Percentiles rank a stretch among this genome's conserved stretches.
phyloP scores from a whole-genome alignment of 2,113 vertebrate genomes.

The Rhinolophus ferrumequinum region DNA sequence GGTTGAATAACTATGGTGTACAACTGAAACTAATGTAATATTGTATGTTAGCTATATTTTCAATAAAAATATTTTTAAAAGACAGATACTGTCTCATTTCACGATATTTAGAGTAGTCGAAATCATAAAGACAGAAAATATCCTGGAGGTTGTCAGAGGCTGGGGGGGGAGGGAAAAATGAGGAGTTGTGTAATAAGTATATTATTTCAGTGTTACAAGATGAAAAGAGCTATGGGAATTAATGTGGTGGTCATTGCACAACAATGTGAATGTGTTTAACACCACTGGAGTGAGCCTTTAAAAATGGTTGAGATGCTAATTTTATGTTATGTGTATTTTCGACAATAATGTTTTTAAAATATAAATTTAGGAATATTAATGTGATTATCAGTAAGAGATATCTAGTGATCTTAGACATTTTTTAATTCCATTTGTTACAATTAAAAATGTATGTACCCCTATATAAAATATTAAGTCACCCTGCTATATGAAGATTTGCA shows the following conservation, averaged over 20 bases:
- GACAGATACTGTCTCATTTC: not conserved
- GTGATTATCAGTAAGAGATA: not conserved
- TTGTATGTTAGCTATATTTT: too few species aligned
- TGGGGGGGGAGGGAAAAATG: not conserved
- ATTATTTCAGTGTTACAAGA: not conserved
- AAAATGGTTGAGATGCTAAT: not conserved
- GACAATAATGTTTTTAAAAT: not conserved
- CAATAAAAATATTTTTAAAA: not conserved
- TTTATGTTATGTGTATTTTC: not conserved
- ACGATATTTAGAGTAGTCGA: not conserved
- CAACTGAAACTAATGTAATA: too few species aligned
- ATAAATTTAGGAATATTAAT: not conserved
- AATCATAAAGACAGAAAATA: not conserved
- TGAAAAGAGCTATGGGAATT: not conserved
- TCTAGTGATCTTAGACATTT: not conserved
- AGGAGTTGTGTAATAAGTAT: not conserved
- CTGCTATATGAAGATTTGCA: not conserved
- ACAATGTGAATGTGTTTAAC: not conserved
- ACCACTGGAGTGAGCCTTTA: not conserved
- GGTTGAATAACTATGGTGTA: too few species aligned
- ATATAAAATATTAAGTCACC: not conserved
- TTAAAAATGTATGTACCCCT: not conserved
- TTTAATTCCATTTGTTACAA: not conserved
- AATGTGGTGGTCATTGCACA: not conserved
- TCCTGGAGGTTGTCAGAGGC: not conserved